Evolutionary conservation across 2,797 vertebrate species (phyloP).

Genomic region (Nothura maculosa): DNA sequence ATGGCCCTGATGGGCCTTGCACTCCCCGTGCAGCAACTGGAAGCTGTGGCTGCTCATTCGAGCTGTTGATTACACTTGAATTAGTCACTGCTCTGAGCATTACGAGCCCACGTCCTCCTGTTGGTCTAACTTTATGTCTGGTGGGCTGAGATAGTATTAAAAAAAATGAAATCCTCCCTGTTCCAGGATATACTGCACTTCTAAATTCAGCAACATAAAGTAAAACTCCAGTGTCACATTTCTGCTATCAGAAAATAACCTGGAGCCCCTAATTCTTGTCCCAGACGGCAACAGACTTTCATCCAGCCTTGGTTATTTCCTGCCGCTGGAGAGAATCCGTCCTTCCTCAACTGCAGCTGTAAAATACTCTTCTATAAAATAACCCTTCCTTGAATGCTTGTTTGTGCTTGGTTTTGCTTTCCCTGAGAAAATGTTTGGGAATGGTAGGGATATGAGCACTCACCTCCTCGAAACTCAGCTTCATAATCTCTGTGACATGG

Average conservation of each 20-base stretch:
- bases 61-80: background rate
- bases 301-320: background rate
- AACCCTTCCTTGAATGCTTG: background rate
- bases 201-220: background rate
- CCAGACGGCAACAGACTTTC: background rate
- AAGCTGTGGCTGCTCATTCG: background rate
- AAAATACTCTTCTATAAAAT: background rate
- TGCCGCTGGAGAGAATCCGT: background rate
- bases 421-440: background rate
- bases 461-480: background rate
- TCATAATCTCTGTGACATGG: constrained; percentile 3
- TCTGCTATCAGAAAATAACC: background rate
- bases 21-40: background rate
- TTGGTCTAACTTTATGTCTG: background rate
- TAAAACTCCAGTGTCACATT: background rate
- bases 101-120: background rate
- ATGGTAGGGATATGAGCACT: background rate
- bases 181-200: background rate
- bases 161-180: background rate
- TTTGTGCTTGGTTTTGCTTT: background rate
- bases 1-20: background rate
- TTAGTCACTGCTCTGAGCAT: background rate
- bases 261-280: background rate
- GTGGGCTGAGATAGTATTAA: background rate
- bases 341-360: background rate